Base-by-base conservation (phyloP, 2,797 vertebrate species). In the Orestias chungarensis region DNA sequence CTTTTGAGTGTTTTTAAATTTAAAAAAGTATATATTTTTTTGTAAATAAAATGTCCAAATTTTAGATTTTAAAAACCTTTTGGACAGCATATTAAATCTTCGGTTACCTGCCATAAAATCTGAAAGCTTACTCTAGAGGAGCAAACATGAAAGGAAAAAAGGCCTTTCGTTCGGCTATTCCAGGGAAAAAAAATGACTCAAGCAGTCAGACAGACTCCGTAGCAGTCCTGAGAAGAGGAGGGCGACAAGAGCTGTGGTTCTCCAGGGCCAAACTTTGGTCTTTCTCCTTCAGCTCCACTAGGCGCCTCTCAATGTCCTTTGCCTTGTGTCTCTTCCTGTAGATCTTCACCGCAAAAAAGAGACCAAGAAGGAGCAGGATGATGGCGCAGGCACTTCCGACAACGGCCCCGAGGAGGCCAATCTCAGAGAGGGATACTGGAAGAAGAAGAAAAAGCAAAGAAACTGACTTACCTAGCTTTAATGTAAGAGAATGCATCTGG, bases 371-470 rank as follows among this genome's bases (percentile, higher is more conserved):
- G n/a, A 96, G 0, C 57, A 98, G 86, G 88, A 97, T 94, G 23
- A 96, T 2, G 0, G 33, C 87, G 5, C 95, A 96, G 70, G 94
- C 88, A 0, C 91, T 93, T 4, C 96, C 96, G 0, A 96, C 93
- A 25, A 91, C 91, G n/a, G 95, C 72, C 0, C 90, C 92, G 93
- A 99, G 88, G 77, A 98, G 87, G 69, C 90, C 78, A 50, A 97
- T 95, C 84, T 99, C 96, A 0, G 97, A 97, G 81, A 93, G 0
- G 25, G 79, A 25, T 4, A n/a, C 90, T 92, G 38, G 49, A 27
- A 66, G 43, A 31, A 40, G 49, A 27, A 66, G 43, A 31, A 64
- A 66, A 18, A 68, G 7, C 35, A 40, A 23, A 42, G 4, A 25
- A 12, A 40, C 6, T 62, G 4, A 62, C 11, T 62, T 40, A 14